These are phyloP conservation scores for Xiphophorus hellerii DNA, from an alignment of 2,113 vertebrate genomes.

Conservation along the genomic window DNA sequence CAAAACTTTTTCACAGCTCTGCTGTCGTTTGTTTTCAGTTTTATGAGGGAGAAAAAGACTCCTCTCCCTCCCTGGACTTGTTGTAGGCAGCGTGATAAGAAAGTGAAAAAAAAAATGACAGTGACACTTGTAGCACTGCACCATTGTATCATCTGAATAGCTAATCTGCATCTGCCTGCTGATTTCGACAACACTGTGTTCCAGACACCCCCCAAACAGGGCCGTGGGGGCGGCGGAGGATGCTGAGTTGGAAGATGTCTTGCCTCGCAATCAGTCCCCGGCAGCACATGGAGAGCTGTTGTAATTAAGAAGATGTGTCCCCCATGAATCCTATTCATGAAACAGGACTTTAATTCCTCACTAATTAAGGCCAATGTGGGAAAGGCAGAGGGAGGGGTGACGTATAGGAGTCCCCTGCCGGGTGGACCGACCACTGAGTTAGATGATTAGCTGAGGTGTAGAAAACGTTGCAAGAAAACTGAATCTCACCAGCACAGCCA, in stretches of 20 bases:
- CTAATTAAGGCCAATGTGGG: slow-evolving; percentile 78
- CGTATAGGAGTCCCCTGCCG: slow-evolving; percentile 50
- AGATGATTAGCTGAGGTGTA: slow-evolving; percentile 70
- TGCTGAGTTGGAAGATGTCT: slow-evolving; percentile 48
- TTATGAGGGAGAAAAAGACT: slow-evolving; percentile 5
- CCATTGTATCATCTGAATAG: slow-evolving; percentile 63
- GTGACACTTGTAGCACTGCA: slow-evolving; percentile 54
- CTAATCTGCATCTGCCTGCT: slow-evolving; percentile 71
- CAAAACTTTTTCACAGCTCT: slow-evolving; percentile 49
- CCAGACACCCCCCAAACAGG: slow-evolving; percentile 46
- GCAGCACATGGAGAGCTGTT: slow-evolving; percentile 68
- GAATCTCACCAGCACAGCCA: slow-evolving; percentile 55
- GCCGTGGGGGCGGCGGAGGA: slow-evolving; percentile 12
- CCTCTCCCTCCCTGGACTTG: slow-evolving; percentile 38
- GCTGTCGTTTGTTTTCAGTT: slow-evolving; percentile 21
- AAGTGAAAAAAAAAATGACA: slow-evolving; percentile 47
- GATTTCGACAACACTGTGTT: slow-evolving; percentile 58
- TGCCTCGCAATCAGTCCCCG: slow-evolving; percentile 74
- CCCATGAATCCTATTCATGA: slow-evolving; percentile 66
- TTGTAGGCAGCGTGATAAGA: slow-evolving; percentile 54
- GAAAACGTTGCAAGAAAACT: slow-evolving; percentile 63
- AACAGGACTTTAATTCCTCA: slow-evolving; percentile 77
- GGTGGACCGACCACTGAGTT: slow-evolving; percentile 68
- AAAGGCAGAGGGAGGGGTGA: slow-evolving; percentile 48
- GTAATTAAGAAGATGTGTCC: slow-evolving; percentile 77